These are phyloP conservation scores for Selene dorsalis DNA, from an alignment of 2,797 vertebrate species.

Conservation along the genomic window DNA sequence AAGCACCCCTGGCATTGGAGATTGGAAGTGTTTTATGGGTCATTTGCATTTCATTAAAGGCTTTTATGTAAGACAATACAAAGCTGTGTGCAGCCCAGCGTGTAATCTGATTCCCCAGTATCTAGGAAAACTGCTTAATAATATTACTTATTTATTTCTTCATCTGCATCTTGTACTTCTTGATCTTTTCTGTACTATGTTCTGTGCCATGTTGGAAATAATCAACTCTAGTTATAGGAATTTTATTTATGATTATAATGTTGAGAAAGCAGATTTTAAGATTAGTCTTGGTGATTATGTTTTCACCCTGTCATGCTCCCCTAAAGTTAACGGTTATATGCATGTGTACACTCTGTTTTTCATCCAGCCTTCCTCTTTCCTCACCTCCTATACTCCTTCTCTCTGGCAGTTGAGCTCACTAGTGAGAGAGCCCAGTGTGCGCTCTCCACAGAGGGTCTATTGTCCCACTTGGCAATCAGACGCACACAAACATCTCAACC, in stretches of 20 bases:
- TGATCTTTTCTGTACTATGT: too few species aligned
- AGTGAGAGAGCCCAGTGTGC: constrained; percentile 77
- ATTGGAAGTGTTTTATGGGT: too few species aligned
- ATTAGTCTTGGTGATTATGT: not conserved
- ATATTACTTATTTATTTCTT: too few species aligned
- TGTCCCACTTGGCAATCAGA: constrained; percentile 58
- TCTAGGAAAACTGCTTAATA: too few species aligned
- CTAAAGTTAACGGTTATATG: constrained; percentile 19
- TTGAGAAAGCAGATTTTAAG: not conserved
- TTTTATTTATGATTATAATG: not conserved
- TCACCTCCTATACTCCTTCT: constrained; percentile 22
- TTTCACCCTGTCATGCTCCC: not conserved
- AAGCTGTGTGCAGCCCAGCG: too few species aligned
- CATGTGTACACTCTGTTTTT: constrained; percentile 59
- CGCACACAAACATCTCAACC: constrained; percentile 52
- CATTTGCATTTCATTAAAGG: too few species aligned
- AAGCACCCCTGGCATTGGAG: not conserved
- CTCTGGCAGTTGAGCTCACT: constrained; percentile 32
- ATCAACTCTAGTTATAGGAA: too few species aligned
- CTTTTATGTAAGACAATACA: too few species aligned
- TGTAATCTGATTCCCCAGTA: too few species aligned
- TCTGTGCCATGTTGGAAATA: too few species aligned
- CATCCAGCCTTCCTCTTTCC: constrained; percentile 44
- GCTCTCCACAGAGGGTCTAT: constrained; percentile 69
- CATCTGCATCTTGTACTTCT: too few species aligned